A percentile compares a stretch with the other conserved stretches of the same genome.
Conservation (phyloP, 2,113 vertebrate genomes). For the Actenoides hombroni region DNA sequence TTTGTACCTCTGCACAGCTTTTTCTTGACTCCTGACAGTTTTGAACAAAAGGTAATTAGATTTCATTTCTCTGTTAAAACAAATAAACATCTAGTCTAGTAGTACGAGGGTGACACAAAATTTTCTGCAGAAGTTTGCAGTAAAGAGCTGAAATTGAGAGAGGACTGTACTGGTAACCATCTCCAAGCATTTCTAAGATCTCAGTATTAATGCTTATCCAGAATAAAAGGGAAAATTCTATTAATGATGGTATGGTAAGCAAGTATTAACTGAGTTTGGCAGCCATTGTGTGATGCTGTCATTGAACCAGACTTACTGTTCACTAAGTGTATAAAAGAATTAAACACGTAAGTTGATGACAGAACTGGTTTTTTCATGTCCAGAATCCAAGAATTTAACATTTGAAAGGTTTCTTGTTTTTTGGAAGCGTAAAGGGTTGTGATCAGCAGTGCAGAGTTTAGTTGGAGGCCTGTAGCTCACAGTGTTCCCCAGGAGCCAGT, state of each 20-base stretch:
- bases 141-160: background rate
- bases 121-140: background rate
- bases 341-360: background rate
- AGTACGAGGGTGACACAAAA: background rate
- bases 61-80: constrained; percentile 4
- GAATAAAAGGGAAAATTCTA: background rate
- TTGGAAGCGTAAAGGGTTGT: background rate
- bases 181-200: background rate
- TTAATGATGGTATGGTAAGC: background rate
- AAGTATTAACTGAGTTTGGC: constrained; percentile 1
- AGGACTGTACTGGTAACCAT: background rate
- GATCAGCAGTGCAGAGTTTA: background rate
- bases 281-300: background rate
- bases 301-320: background rate
- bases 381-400: background rate
- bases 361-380: background rate
- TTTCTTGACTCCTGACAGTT: constrained; percentile 96
- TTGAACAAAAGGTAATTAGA: constrained; percentile 92
- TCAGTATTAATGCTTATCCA: background rate
- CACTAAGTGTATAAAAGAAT: background rate
- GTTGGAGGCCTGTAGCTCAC: background rate
- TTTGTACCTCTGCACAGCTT: constrained; percentile 97
- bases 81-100: background rate
- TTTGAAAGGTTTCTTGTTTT: background rate
- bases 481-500: background rate